Percentiles rank a stretch among this genome's conserved stretches.
These are phyloP conservation scores for Zygogramma bicolorata DNA, from an alignment of 2,888 invertebrate genomes.

Conservation along the genomic window DNA sequence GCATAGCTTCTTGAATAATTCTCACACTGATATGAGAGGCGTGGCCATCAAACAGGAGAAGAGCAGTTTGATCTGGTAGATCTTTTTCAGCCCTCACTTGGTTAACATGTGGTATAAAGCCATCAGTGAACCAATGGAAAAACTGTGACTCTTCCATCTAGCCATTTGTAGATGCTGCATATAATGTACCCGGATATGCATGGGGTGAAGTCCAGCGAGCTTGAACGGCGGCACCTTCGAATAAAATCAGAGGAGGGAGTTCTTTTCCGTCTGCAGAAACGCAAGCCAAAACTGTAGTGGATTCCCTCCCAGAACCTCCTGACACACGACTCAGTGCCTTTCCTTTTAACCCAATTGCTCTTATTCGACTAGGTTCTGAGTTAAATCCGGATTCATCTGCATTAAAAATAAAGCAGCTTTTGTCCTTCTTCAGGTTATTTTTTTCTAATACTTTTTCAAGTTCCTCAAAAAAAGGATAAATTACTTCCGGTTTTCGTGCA, in stretches of 20 bases:
- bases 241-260: conserved; percentile 52
- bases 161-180: conserved; percentile 50
- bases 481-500: not conserved
- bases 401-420: conserved; percentile 47
- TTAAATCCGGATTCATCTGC: conserved; percentile 51
- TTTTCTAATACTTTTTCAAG: conserved; percentile 42
- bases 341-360: conserved; percentile 51
- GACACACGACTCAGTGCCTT: conserved; percentile 44
- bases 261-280: conserved; percentile 44
- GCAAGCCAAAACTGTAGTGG: conserved; percentile 50
- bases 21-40: conserved; percentile 38
- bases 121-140: conserved; percentile 35
- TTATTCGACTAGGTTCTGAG: conserved; percentile 46
- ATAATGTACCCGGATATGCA: conserved; percentile 38
- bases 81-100: conserved; percentile 8
- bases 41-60: conserved; percentile 40
- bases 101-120: conserved; percentile 36
- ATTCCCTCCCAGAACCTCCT: conserved; percentile 52
- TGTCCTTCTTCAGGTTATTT: too few relatives aligned
- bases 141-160: conserved; percentile 52
- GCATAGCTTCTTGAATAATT: conserved; percentile 35
- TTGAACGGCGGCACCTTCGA: conserved; percentile 51
- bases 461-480: not conserved
- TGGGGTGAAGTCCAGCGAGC: conserved; percentile 16
- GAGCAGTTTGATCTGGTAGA: conserved; percentile 28